Evolutionary conservation across 2,888 invertebrate genomes (phyloP).

Genomic region (Sussaba pulchella): DNA sequence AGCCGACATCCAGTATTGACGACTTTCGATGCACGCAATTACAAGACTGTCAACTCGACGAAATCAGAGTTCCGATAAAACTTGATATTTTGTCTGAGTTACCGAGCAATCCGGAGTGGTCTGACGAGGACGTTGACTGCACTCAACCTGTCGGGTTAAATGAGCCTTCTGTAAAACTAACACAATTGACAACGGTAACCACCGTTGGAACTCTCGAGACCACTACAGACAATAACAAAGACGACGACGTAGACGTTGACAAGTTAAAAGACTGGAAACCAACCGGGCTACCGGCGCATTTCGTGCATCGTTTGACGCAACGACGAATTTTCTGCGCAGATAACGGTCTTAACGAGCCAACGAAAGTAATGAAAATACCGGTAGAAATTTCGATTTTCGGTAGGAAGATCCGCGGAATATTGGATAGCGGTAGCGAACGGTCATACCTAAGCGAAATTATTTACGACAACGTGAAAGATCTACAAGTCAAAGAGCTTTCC

Average conservation of each 20-base stretch:
- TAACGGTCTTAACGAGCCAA: slow-evolving; percentile 36
- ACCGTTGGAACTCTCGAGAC: neutral
- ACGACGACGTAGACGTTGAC: neutral
- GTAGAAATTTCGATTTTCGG: too few relatives aligned
- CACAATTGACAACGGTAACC: neutral
- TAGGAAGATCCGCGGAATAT: too few relatives aligned
- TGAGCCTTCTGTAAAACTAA: neutral
- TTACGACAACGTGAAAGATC: too few relatives aligned
- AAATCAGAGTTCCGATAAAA: neutral
- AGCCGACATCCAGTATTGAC: neutral
- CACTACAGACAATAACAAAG: neutral
- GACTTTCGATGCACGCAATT: too few relatives aligned
- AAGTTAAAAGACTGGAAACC: too few relatives aligned
- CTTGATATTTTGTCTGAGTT: neutral
- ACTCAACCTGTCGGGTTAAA: neutral
- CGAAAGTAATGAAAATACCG: slow-evolving; percentile 19
- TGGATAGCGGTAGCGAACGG: too few relatives aligned
- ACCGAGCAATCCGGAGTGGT: slow-evolving; percentile 5
- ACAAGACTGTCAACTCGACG: neutral
- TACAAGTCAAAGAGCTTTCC: too few relatives aligned
- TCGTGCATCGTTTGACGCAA: neutral
- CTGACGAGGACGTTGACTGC: neutral
- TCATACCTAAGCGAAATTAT: too few relatives aligned
- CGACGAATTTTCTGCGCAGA: slow-evolving; percentile 3
- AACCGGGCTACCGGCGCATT: neutral